Conservation (phyloP, 2,797 vertebrate genomes). For the Liparis tanakae region DNA sequence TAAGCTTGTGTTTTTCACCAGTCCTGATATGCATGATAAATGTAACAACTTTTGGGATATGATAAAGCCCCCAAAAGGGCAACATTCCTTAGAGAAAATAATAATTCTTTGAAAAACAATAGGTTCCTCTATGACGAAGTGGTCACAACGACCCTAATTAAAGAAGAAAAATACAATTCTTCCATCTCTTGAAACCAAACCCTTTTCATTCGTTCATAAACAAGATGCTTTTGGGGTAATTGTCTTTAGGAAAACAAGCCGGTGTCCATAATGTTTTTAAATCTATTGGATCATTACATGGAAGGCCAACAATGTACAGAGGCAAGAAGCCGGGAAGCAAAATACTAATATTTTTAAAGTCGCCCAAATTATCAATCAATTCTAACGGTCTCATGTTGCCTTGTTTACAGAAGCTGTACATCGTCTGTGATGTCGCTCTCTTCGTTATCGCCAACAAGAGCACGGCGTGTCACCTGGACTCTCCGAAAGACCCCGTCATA, state of each 20-base stretch:
- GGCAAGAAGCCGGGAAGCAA: not conserved
- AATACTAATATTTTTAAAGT: fast-evolving
- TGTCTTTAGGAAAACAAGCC: not conserved
- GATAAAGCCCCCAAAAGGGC: no score
- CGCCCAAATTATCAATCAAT: not conserved
- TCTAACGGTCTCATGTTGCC: slow-evolving; percentile 15
- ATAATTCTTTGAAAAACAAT: no score
- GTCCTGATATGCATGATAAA: no score
- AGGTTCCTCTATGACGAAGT: no score
- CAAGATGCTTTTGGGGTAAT: not conserved
- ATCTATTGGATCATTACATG: not conserved
- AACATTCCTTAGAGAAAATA: no score
- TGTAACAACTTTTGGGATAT: no score
- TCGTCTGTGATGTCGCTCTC: slow-evolving; percentile 96
- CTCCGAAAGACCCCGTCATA: slow-evolving; percentile 94
- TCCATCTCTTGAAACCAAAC: not conserved
- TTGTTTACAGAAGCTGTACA: slow-evolving; percentile 92
- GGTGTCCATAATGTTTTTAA: not conserved
- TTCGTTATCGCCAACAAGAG: slow-evolving; percentile 99
- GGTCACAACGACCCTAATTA: no score
- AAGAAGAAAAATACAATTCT: not conserved
- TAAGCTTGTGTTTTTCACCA: no score
- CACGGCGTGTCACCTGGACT: slow-evolving; percentile 95
- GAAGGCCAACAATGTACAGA: not conserved
- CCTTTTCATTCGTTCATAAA: not conserved